Evolutionary conservation across 2,113 vertebrate species (phyloP), one percentile per base, ranked within the genome.

Genomic region (Regulus satrapa): DNA sequence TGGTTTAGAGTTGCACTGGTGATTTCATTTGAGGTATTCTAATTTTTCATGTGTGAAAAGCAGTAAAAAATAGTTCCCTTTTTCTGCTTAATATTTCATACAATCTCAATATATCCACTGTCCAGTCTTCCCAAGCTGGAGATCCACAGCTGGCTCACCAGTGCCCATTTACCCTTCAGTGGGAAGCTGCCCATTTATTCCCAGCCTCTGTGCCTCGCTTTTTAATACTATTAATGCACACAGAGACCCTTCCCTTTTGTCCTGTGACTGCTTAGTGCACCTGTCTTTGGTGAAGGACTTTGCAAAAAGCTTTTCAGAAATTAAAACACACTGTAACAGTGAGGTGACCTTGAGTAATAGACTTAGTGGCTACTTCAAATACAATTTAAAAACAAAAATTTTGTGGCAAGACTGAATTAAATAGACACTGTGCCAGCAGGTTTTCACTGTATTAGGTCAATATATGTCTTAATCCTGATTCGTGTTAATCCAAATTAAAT

Each of bases 251-350:
- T 81, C 56, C 48, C 52, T 72, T 78, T 48, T 18, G 29, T 56
- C 14, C 10, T 2, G 4, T 63, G n/a, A 28, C 43, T 81, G 3
- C 46, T 25, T 43, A n/a, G 52, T 46, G 18, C 9, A 18, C 18
- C 28, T 58, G 76, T 51, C 73, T 80, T 86, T 80, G 46, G 56
- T 45, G 85, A 93, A 85, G 66, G 77, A 75, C 87, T 32, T 75
- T 52, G 56, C 15, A 59, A 64, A 95, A 95, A 89, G 87, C 89
- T 91, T 91, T 89, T 43, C 10, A 31, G 56, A 91, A 89, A 95
- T 97, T 87, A 89, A 95, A 94, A 43, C 36, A 4, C 0, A 0
- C 9, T 46, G 16, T n/a, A 74, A 36, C 10, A 56, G 11, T 20
- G 45, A 72, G 51, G 86, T 94, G 52, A 88, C 61, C 45, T 21